Evolutionary conservation across 2,888 invertebrate genomes (phyloP).

Genomic region (Mesochorus sp.): DNA sequence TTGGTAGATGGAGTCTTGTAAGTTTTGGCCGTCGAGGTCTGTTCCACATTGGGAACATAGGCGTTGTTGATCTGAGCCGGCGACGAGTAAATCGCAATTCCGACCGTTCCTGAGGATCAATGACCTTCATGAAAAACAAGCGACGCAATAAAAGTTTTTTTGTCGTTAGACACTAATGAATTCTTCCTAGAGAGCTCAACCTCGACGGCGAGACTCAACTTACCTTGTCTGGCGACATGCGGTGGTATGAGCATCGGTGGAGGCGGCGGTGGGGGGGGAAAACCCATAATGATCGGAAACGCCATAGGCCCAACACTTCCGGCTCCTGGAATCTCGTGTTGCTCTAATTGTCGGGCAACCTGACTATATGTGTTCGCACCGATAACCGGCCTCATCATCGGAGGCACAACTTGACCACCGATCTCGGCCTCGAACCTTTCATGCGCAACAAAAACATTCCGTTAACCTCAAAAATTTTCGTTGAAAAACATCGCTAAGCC

Average conservation of each 20-base stretch:
- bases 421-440: conserved; percentile 95
- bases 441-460: conserved; percentile 61
- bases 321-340: conserved; percentile 83
- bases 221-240: conserved; percentile 84
- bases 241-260: conserved; percentile 88
- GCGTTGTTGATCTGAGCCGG: conserved; percentile 80
- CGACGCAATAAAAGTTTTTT: conserved; percentile 28
- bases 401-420: conserved; percentile 85
- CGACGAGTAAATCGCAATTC: conserved; percentile 80
- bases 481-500: neutral
- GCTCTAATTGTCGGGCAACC: conserved; percentile 86
- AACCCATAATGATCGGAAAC: conserved; percentile 84
- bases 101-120: conserved; percentile 70
- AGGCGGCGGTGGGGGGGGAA: conserved; percentile 86
- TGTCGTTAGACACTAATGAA: no score
- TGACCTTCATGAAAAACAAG: conserved; percentile 51
- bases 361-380: conserved; percentile 89
- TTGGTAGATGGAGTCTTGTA: conserved; percentile 77
- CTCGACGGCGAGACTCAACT: conserved; percentile 18
- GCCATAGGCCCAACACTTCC: conserved; percentile 80
- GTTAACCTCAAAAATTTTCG: neutral
- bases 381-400: conserved; percentile 86
- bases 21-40: conserved; percentile 81
- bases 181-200: no score
- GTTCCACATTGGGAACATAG: conserved; percentile 77